These are phyloP conservation scores for Apostichopus parvimensis DNA, from an alignment of 35 echinoderm and acorn worm genomes.

Conservation along the genomic window DNA sequence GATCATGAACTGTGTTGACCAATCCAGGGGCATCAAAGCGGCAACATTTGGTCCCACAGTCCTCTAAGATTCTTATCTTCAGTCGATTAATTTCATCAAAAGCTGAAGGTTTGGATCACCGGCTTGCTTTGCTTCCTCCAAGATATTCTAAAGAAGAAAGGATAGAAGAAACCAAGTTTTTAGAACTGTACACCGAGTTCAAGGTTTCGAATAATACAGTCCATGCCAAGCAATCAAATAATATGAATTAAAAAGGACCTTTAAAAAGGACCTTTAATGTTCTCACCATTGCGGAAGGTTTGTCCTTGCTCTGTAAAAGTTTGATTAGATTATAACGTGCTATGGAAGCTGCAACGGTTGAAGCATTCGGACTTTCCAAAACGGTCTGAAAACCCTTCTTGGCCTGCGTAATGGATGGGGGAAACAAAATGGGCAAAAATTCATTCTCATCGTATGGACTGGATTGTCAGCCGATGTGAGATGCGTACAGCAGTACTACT, in stretches of 20 bases:
- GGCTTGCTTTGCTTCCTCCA: not conserved
- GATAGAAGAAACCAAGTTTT: no score
- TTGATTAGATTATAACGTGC: slow-evolving; percentile 21
- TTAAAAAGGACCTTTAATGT: no score
- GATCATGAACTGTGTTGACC: no score
- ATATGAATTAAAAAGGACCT: no score
- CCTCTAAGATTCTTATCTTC: not conserved
- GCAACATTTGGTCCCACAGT: no score
- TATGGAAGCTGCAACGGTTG: not conserved
- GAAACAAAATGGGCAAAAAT: not conserved
- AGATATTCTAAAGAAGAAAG: not conserved
- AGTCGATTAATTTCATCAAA: not conserved
- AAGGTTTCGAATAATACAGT: no score
- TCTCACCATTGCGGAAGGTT: not conserved
- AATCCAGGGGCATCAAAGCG: no score
- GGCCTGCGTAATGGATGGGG: slow-evolving; percentile 14
- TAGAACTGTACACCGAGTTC: no score
- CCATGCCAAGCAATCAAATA: no score
- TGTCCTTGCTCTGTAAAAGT: not conserved
- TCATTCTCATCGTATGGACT: no score
- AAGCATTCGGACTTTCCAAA: not conserved
- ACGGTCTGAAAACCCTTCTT: slow-evolving; percentile 15
- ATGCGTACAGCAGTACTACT: no score
- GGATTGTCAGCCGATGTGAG: no score
- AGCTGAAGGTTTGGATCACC: slow-evolving; percentile 14